phyloP scores from a whole-genome alignment of 2,113 vertebrate species.

The Xerus inauris region DNA sequence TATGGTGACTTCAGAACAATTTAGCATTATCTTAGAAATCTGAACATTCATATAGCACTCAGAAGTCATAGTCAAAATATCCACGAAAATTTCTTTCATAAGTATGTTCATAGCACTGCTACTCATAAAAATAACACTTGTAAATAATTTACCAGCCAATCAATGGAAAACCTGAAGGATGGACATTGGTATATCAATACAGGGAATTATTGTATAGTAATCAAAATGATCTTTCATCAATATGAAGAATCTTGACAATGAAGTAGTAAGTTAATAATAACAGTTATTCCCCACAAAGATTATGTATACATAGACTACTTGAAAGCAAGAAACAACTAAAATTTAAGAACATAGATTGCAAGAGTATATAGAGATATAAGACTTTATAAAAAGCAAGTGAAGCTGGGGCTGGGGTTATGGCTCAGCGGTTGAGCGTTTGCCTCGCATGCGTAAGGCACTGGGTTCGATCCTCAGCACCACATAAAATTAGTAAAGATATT shows the following conservation, averaged over 20 bases:
- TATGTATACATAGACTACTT: neutral
- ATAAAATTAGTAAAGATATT: too few species aligned
- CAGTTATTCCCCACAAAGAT: neutral
- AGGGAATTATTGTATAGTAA: neutral
- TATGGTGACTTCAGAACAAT: neutral
- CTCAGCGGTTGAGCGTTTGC: too few species aligned
- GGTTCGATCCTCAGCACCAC: too few species aligned
- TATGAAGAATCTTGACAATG: neutral
- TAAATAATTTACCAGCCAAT: neutral
- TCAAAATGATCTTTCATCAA: neutral
- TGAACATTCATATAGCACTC: neutral
- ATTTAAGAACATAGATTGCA: neutral
- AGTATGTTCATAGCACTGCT: neutral
- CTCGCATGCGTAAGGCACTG: too few species aligned
- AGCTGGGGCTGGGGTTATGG: too few species aligned
- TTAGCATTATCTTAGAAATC: slow-evolving; percentile 12
- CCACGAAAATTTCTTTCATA: neutral
- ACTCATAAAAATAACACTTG: neutral
- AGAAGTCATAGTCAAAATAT: neutral
- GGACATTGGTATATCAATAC: neutral
- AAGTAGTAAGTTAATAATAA: neutral
- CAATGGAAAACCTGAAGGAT: neutral
- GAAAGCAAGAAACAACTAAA: neutral
- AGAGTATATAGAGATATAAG: neutral
- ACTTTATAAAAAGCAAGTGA: neutral